Base-by-base conservation (phyloP, 2,113 vertebrate genomes). In the Garra rufa region DNA sequence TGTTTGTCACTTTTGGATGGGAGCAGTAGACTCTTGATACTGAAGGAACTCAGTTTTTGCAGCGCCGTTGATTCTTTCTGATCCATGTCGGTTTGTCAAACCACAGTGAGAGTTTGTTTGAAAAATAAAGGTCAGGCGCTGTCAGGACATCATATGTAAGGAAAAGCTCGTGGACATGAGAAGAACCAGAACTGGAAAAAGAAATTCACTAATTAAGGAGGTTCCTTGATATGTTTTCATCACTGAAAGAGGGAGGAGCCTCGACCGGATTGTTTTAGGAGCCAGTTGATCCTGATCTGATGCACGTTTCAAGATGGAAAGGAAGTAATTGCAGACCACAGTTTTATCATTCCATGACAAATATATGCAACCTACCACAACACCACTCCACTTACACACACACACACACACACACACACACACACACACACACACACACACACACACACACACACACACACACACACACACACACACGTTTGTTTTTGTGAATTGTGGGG, bases 21-120 rank as follows among this genome's bases (percentile, higher is more conserved):
- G 59, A 95, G 92, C 90, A 95, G 91, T 67, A 95, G 91, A 88
- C 93, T 95, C 90, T 94, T 95, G 89, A 95, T 95, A 84, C 93
- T 95, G 89, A 95, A 95, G 86, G 93, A 94, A 88, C 93, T 94
- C 85, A 93, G 94, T 84, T 93, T 94, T 78, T 92, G 94, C 34
- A 92, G 91, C 89, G 88, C 90, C 85, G 91, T 91, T 63, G 87
- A 81, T 76, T 94, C 92, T 70, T 92, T 95, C 44, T 91, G 87
- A 86, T 94, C 94, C 89, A 92, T 94, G 93, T 94, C 94, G 86
- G 84, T 90, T 65, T 65, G 44, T 50, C 41, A 78, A 41, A 88
- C 89, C 91, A 19, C 50, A 55, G 50, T 89, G 89, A 90, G 88
- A 88, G n/a, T n/a, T n/a, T 61, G 59, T 26, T 11, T 11, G 52